Conservation (phyloP, 2,888 invertebrate genomes). For the Lasioglossum malachurum region DNA sequence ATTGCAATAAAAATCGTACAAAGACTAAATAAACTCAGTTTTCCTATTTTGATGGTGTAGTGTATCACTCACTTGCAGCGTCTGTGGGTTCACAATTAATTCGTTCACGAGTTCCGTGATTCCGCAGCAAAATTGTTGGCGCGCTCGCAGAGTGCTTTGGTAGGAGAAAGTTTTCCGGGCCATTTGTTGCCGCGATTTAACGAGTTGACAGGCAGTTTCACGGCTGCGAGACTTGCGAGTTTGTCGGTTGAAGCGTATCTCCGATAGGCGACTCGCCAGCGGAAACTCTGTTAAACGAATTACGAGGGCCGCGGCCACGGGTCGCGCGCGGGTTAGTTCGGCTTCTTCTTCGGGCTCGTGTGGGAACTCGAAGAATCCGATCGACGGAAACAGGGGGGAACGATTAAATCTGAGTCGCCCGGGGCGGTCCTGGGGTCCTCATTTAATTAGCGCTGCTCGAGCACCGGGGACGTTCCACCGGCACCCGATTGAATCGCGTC, state of each 20-base stretch:
- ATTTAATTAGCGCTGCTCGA: background rate
- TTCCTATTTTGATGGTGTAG: background rate
- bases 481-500: slow-evolving; percentile 4
- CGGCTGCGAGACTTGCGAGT: slow-evolving; percentile 15
- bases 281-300: slow-evolving; percentile 53
- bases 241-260: slow-evolving; percentile 18
- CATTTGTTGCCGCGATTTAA: slow-evolving; percentile 50
- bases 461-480: background rate
- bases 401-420: background rate
- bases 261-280: slow-evolving; percentile 17
- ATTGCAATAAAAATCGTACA: background rate
- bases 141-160: background rate
- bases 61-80: background rate
- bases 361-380: slow-evolving; percentile 20
- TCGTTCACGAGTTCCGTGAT: background rate
- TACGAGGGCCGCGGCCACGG: slow-evolving; percentile 26
- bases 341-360: background rate
- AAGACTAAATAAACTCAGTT: background rate
- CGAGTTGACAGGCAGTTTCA: slow-evolving; percentile 50
- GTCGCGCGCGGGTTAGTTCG: background rate
- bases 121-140: background rate
- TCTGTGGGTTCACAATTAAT: background rate
- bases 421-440: background rate
- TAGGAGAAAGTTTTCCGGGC: slow-evolving; percentile 28
- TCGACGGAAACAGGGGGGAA: background rate